These are phyloP conservation scores for Epinephelus lanceolatus DNA, from an alignment of 2,113 vertebrate genomes.

Conservation along the genomic window DNA sequence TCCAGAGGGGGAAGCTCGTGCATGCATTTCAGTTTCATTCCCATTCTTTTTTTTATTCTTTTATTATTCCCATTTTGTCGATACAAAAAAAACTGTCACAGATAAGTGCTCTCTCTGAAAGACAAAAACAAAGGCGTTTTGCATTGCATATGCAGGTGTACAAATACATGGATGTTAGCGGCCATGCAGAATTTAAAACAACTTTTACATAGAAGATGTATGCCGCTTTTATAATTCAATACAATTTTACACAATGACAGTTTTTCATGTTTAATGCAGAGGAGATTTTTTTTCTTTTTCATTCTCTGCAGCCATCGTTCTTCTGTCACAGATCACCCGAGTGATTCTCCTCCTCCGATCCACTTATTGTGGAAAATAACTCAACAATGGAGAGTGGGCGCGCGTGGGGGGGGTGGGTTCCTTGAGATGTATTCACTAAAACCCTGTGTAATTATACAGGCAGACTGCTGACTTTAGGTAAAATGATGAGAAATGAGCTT, in stretches of 20 bases:
- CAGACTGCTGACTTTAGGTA: conserved; percentile 80
- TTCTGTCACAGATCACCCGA: conserved; percentile 45
- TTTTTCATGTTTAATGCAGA: conserved; percentile 74
- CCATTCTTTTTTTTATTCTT: background rate
- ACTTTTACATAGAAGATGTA: conserved; percentile 54
- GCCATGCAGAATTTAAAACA: conserved; percentile 44
- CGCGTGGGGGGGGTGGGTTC: background rate
- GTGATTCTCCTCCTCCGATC: conserved; percentile 26
- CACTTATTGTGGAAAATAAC: conserved; percentile 58
- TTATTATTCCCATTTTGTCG: conserved; percentile 14
- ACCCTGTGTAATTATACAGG: conserved; percentile 73
- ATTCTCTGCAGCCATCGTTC: conserved; percentile 28
- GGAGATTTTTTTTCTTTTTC: conserved; percentile 18
- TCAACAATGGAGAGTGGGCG: conserved; percentile 40
- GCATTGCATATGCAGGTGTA: conserved; percentile 24
- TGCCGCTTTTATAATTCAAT: conserved; percentile 65
- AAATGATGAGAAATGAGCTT: conserved; percentile 82
- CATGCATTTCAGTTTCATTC: conserved; percentile 11
- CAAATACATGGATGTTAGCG: conserved; percentile 25
- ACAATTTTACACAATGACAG: conserved; percentile 68
- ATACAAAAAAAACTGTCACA: conserved; percentile 6
- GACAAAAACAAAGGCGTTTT: conserved; percentile 2
- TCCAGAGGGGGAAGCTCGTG: conserved; percentile 38
- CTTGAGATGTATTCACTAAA: conserved; percentile 61
- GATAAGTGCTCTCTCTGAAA: conserved; percentile 9